These are phyloP conservation scores for Lepus timidus DNA, from an alignment of 2,113 vertebrate species.

Conservation along the genomic window DNA sequence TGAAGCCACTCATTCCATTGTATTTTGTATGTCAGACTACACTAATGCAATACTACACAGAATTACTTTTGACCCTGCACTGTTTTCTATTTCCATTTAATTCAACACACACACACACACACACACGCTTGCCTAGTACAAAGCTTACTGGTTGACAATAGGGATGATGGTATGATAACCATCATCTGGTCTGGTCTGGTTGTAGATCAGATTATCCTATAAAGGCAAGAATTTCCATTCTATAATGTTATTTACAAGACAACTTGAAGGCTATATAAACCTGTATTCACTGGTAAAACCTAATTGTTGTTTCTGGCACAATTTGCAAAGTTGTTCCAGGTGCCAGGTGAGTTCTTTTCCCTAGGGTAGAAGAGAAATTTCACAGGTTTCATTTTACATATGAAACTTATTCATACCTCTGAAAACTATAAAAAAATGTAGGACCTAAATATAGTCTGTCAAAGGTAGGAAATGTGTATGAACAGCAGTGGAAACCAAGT, in stretches of 20 bases:
- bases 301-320: constrained; percentile 64
- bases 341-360: constrained; percentile 40
- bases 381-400: constrained; percentile 62
- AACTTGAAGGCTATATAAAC: constrained; percentile 41
- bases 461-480: constrained; percentile 74
- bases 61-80: neutral
- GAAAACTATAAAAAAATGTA: constrained; percentile 62
- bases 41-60: neutral
- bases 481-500: constrained; percentile 59
- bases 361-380: constrained; percentile 67
- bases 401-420: constrained; percentile 69
- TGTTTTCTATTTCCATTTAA: constrained; percentile 42
- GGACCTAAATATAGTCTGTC: constrained; percentile 58
- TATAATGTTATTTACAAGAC: constrained; percentile 13
- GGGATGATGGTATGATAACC: neutral
- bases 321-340: constrained; percentile 65
- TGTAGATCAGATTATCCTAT: constrained; percentile 55
- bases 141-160: constrained; percentile 27
- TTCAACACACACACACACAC: neutral
- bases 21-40: neutral
- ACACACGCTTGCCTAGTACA: constrained; percentile 10
- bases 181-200: constrained; percentile 37
- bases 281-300: constrained; percentile 29
- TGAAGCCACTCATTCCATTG: neutral
- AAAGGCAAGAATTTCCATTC: constrained; percentile 51